Base-by-base conservation (phyloP, 2,797 vertebrate species). In the Platyrinchus mystaceus region DNA sequence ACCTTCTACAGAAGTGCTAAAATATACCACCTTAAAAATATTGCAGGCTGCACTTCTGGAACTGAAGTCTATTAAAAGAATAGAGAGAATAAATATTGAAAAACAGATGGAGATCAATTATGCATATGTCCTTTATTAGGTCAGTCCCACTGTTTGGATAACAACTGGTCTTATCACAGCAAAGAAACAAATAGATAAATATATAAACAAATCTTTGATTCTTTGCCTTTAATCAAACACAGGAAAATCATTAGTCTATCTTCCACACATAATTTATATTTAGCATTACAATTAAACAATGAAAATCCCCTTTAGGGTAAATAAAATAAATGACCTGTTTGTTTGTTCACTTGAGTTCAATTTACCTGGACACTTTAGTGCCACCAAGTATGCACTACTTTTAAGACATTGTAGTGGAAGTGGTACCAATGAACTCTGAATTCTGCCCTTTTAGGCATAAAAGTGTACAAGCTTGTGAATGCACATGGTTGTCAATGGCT, bases 171-270 rank as follows among this genome's bases (percentile, higher is more conserved):
- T 89, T 92, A 94, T 50, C 66, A 67, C 14, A 82, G 83, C 70
- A 91, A 94, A 94, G 83, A 94, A 96, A 92, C 79, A 95, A 92
- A 91, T 4, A 93, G 82, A 91, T 91, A 95, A 96, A 95, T 78
- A 94, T 19, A 91, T 89, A 89, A 87, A 91, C 89, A 94, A 79
- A 84, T 84, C 83, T 96, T 70, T 89, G 77, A 87, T 87, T 93
- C 80, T 79, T 77, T 79, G 62, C 76, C 59, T 94, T 86, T 96
- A 93, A 91, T 96, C 96, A 95, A 94, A 96, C 69, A 93, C 17
- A 32, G 39, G 59, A 93, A 94, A 95, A 90, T 90, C 79, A 93
- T 94, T 91, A 95, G 59, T 77, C 66, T 84, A 27, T 49, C 83
- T 79, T 89, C 62, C 77, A 88, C 77, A 69, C 27, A 34, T 63